phyloP scores from a whole-genome alignment of 2,113 vertebrate genomes.

The Lanius ludovicianus region DNA sequence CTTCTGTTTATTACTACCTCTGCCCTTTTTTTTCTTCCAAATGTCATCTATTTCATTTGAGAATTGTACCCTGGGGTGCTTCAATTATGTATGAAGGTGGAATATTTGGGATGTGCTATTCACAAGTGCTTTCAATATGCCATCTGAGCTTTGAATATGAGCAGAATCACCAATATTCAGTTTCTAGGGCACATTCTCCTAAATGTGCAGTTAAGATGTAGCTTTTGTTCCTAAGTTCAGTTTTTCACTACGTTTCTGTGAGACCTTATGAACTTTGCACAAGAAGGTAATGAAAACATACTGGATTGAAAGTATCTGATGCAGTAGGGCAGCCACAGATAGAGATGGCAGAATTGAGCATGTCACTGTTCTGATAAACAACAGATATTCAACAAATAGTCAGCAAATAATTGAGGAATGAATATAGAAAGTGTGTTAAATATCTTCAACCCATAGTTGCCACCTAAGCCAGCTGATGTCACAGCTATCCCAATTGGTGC shows the following conservation, averaged over 20 bases:
- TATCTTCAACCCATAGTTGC: background rate
- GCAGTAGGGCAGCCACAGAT: background rate
- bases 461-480: background rate
- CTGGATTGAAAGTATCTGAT: background rate
- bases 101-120: constrained; percentile 18
- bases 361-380: background rate
- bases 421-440: background rate
- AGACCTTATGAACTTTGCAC: background rate
- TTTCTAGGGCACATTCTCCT: background rate
- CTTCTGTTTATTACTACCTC: background rate
- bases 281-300: background rate
- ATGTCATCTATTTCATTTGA: constrained; percentile 28
- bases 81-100: constrained; percentile 29
- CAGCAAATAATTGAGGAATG: background rate
- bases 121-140: background rate
- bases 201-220: background rate
- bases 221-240: background rate
- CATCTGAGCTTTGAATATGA: background rate
- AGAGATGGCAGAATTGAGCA: rapidly evolving
- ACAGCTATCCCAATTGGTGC: background rate
- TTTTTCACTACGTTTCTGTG: background rate
- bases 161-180: background rate
- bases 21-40: background rate
- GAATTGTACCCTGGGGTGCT: constrained; percentile 6
- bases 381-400: background rate